Percentiles rank a stretch among this genome's conserved stretches.
Conservation (phyloP, 2,888 invertebrate species). For the Epinotia nisella region DNA sequence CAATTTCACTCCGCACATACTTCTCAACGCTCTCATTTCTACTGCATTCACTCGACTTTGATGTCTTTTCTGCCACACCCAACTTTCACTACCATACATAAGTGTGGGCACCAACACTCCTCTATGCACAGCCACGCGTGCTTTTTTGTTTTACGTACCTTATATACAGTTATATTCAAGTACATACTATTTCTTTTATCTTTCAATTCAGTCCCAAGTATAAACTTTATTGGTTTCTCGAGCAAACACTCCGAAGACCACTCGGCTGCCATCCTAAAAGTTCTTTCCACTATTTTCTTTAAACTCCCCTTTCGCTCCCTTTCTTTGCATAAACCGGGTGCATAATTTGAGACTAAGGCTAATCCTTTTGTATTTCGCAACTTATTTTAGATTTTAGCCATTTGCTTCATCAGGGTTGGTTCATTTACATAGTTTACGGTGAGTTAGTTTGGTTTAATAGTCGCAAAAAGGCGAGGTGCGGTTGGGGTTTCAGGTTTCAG, state of each 20-base stretch:
- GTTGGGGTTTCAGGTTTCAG: constrained; percentile 2
- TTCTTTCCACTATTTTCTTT: constrained; percentile 41
- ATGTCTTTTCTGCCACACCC: no score
- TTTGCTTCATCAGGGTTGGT: constrained; percentile 34
- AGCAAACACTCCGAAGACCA: constrained; percentile 17
- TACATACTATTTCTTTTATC: background rate
- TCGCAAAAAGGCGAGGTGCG: constrained; percentile 15
- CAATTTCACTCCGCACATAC: no score
- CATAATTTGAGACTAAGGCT: constrained; percentile 45
- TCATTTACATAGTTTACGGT: constrained; percentile 39
- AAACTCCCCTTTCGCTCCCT: constrained; percentile 21
- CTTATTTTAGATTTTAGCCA: constrained; percentile 45
- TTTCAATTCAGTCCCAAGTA: background rate
- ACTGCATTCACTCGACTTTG: no score
- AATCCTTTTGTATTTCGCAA: constrained; percentile 47
- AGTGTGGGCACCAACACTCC: no score
- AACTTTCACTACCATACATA: no score
- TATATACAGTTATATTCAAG: background rate
- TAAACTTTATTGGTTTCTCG: constrained; percentile 23
- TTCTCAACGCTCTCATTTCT: no score
- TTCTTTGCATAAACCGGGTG: constrained; percentile 45
- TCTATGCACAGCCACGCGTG: no score
- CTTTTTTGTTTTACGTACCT: no score
- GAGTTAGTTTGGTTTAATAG: constrained; percentile 26
- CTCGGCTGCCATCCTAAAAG: constrained; percentile 19